Evolutionary conservation across 2,888 invertebrate genomes (phyloP).

Genomic region (Drosophila mimetica): DNA sequence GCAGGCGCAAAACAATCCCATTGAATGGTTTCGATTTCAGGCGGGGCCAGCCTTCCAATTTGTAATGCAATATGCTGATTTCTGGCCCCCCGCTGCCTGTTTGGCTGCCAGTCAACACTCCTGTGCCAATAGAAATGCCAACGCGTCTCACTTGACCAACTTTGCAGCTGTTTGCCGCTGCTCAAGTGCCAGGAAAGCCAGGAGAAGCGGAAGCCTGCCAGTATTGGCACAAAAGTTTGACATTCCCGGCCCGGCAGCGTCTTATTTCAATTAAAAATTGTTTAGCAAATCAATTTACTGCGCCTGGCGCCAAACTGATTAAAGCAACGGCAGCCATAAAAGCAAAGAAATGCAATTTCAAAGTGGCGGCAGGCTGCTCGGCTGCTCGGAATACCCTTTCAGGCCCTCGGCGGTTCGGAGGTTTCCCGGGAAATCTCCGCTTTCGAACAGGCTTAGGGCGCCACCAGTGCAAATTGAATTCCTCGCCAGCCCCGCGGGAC

Average conservation of each 20-base stretch:
- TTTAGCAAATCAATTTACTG: slow-evolving; percentile 72
- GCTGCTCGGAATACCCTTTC: slow-evolving; percentile 12
- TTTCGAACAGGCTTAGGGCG: slow-evolving; percentile 34
- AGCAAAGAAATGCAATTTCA: slow-evolving; percentile 62
- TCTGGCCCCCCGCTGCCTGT: slow-evolving; percentile 31
- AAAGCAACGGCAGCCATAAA: slow-evolving; percentile 38
- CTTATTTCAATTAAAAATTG: slow-evolving; percentile 76
- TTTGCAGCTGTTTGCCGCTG: slow-evolving; percentile 49
- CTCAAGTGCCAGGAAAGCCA: slow-evolving; percentile 62
- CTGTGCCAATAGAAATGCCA: slow-evolving; percentile 68
- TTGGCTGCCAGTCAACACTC: slow-evolving; percentile 62
- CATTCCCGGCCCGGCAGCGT: slow-evolving; percentile 54
- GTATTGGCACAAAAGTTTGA: slow-evolving; percentile 58
- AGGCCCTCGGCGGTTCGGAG: background rate
- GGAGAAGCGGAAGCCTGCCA: slow-evolving; percentile 35
- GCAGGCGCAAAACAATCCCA: slow-evolving; percentile 24
- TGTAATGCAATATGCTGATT: slow-evolving; percentile 64
- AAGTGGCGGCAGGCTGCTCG: slow-evolving; percentile 4
- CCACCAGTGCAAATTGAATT: slow-evolving; percentile 70
- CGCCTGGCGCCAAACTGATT: slow-evolving; percentile 57
- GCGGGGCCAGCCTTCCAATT: slow-evolving; percentile 27
- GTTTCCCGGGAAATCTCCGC: slow-evolving; percentile 9
- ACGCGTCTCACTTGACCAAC: slow-evolving; percentile 65
- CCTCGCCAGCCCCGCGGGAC: slow-evolving; percentile 56
- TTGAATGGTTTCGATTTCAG: slow-evolving; percentile 26